phyloP scores from a whole-genome alignment of 2,113 vertebrate species.

The Cygnus atratus region DNA sequence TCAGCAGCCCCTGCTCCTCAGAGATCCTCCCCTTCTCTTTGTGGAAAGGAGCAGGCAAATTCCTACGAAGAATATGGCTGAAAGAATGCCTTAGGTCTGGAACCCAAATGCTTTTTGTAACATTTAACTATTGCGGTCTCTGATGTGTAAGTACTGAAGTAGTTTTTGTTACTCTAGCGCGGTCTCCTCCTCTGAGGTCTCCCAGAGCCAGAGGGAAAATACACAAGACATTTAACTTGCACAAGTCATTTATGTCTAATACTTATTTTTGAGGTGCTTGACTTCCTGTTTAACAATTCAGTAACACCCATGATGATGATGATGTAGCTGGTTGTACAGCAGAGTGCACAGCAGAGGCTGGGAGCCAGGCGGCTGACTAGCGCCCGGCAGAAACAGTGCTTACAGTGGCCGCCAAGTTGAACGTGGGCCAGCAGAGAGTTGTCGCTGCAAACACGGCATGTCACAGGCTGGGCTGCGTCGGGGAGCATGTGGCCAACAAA shows the following conservation, averaged over 20 bases:
- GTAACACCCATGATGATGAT: not conserved
- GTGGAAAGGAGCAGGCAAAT: not conserved
- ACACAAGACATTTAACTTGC: not conserved
- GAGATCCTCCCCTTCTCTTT: not conserved
- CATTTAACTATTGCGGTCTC: not conserved
- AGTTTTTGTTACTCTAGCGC: not conserved
- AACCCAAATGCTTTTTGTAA: not conserved
- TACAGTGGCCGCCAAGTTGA: not conserved
- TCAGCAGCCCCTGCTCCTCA: not conserved
- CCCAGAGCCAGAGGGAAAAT: not conserved
- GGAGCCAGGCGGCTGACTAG: not conserved
- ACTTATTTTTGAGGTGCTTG: not conserved
- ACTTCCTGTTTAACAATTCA: not conserved
- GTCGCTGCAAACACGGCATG: not conserved
- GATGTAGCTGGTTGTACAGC: not conserved
- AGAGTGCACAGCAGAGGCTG: not conserved
- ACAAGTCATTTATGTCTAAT: not conserved
- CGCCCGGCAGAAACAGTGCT: not conserved
- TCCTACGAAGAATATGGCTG: not conserved
- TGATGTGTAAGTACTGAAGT: not conserved
- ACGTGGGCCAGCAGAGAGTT: not conserved
- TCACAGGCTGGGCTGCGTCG: not conserved
- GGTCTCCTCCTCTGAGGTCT: not conserved
- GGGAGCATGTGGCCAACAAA: not conserved
- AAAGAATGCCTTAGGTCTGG: not conserved